Conservation (phyloP, 2,888 invertebrate genomes). For the Phyllotreta cruciferae region DNA sequence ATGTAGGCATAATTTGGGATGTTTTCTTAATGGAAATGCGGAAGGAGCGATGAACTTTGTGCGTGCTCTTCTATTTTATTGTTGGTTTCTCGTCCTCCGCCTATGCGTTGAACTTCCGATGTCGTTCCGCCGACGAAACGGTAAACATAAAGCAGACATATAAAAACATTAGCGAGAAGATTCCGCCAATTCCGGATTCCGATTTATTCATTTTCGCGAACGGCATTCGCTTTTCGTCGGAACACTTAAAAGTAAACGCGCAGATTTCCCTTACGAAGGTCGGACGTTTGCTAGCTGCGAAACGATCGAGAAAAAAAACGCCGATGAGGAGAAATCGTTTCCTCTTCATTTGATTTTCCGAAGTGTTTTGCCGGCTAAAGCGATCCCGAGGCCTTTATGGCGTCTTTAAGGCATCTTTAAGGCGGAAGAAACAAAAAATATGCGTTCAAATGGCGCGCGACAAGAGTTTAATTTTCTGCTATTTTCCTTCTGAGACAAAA, state of each 20-base stretch:
- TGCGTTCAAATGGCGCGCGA: neutral
- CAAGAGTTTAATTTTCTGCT: neutral
- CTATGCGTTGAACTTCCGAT: conserved; percentile 2
- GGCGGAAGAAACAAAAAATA: too few species aligned
- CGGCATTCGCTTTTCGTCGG: conserved; percentile 5
- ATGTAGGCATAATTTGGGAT: too few species aligned
- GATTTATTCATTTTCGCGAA: conserved; percentile 13
- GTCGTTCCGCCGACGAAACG: conserved; percentile 7
- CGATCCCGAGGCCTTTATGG: neutral
- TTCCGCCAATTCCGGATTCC: conserved; percentile 7
- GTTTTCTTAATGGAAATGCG: too few species aligned
- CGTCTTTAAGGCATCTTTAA: too few species aligned
- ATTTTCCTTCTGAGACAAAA: too few species aligned
- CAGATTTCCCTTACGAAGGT: neutral
- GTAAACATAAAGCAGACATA: conserved; percentile 24
- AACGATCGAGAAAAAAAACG: too few species aligned
- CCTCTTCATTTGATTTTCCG: conserved; percentile 9
- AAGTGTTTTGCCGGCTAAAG: neutral
- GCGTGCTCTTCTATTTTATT: too few species aligned
- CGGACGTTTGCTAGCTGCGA: neutral
- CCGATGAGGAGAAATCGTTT: conserved; percentile 2
- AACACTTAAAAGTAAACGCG: neutral
- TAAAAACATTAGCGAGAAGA: conserved; percentile 22
- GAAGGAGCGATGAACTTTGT: too few species aligned
- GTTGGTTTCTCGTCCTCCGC: neutral